A percentile compares a stretch with the other conserved stretches of the same genome.
Conservation (phyloP, 2,113 vertebrate species). For the Myotis lucifugus region DNA sequence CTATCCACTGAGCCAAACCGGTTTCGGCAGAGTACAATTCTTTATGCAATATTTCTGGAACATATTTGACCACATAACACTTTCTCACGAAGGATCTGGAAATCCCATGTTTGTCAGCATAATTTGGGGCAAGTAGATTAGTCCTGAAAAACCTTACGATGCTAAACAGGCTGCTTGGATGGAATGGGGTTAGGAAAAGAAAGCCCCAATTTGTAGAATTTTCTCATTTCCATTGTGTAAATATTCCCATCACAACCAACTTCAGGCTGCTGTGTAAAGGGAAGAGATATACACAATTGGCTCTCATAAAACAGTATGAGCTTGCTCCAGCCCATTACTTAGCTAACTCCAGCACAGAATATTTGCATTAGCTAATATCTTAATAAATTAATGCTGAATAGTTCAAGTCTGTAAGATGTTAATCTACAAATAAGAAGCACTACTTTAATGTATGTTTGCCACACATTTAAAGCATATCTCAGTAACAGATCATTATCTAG, state of each 20-base stretch:
- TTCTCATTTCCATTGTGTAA: not conserved
- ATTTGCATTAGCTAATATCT: not conserved
- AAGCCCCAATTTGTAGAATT: not conserved
- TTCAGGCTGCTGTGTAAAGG: not conserved
- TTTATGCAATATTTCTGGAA: slow-evolving; percentile 2
- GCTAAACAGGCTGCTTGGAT: not conserved
- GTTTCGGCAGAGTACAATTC: too few species aligned
- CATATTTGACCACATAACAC: not conserved
- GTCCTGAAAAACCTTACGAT: not conserved
- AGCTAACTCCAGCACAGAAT: not conserved
- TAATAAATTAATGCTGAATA: not conserved
- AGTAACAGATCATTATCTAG: slow-evolving; percentile 1
- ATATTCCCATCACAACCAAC: not conserved
- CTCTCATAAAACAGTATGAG: not conserved
- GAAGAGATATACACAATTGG: not conserved
- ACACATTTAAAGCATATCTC: slow-evolving; percentile 18
- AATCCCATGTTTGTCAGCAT: not conserved
- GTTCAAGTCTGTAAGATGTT: not conserved
- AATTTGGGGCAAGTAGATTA: slow-evolving; percentile 6
- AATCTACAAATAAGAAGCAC: slow-evolving; percentile 29
- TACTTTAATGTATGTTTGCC: not conserved
- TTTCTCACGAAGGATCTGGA: slow-evolving; percentile 29
- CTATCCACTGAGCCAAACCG: too few species aligned
- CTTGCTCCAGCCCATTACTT: not conserved
- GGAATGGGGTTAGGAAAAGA: not conserved